These are phyloP conservation scores for Monochamus saltuarius DNA, from an alignment of 1,140 invertebrate genomes.

Conservation along the genomic window DNA sequence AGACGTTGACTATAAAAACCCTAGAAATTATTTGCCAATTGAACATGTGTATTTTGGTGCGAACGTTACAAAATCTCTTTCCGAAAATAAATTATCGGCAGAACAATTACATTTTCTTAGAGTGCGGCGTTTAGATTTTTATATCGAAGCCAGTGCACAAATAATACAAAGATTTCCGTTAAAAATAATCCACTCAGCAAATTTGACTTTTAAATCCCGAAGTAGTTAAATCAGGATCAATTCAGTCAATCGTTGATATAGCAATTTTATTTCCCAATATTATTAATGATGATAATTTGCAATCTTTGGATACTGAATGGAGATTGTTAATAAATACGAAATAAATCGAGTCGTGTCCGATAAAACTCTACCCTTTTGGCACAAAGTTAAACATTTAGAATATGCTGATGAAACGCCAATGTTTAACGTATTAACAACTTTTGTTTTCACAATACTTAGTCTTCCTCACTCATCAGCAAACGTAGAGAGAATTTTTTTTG, in stretches of 20 bases:
- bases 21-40: slow-evolving; percentile 10
- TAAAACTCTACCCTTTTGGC: slow-evolving; percentile 18
- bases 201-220: slow-evolving; percentile 11
- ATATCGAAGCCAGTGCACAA: too few relatives aligned
- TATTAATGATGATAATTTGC: slow-evolving; percentile 3
- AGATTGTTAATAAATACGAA: slow-evolving; percentile 14
- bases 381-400: slow-evolving; percentile 6
- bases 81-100: too few relatives aligned
- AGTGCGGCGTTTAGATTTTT: too few relatives aligned
- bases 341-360: slow-evolving; percentile 2
- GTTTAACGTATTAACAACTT: slow-evolving; percentile 16
- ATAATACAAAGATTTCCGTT: too few relatives aligned
- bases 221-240: slow-evolving; percentile 1
- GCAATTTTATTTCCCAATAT: slow-evolving; percentile 1
- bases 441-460: slow-evolving; percentile 24
- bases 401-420: slow-evolving; percentile 12
- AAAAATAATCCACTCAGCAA: slow-evolving; percentile 6
- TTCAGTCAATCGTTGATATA: neutral
- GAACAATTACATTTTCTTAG: too few relatives aligned
- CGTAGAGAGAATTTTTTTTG: slow-evolving; percentile 26
- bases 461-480: slow-evolving; percentile 29
- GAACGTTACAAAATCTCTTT: slow-evolving; percentile 6
- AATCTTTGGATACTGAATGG: slow-evolving; percentile 18
- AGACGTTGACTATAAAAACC: slow-evolving; percentile 15
- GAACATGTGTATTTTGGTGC: slow-evolving; percentile 16